Evolutionary conservation across 2,797 vertebrate genomes (phyloP).

Genomic region (Crocodylus rhombifer): DNA sequence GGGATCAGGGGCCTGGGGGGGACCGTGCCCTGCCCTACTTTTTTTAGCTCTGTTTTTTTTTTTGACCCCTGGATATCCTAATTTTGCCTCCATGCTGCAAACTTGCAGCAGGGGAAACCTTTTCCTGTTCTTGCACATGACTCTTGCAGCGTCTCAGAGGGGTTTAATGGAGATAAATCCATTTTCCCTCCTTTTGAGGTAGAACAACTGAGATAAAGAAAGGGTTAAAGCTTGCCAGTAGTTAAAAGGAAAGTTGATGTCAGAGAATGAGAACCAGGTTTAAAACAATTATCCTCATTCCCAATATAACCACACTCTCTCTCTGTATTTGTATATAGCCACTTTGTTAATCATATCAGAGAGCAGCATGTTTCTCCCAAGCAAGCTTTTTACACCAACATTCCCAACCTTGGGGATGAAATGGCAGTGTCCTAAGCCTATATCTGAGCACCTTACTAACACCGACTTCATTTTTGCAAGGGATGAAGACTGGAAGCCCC

Average conservation of each 20-base stretch:
- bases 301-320: not conserved
- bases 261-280: not conserved
- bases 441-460: not conserved
- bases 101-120: too few relatives aligned
- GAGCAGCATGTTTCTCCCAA: not conserved
- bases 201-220: too few relatives aligned
- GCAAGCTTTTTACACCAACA: fast-evolving
- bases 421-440: not conserved
- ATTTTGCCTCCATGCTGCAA: too few relatives aligned
- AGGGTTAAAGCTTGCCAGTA: not conserved
- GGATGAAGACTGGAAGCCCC: not conserved
- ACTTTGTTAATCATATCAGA: not conserved
- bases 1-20: too few relatives aligned
- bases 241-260: not conserved
- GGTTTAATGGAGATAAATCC: too few relatives aligned
- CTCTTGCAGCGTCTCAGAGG: too few relatives aligned
- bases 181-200: too few relatives aligned
- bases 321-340: fast-evolving
- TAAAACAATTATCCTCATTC: not conserved
- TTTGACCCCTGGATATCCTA: too few relatives aligned
- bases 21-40: too few relatives aligned
- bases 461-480: not conserved
- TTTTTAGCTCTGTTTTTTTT: too few relatives aligned
- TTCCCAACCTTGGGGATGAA: not conserved
- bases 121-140: too few relatives aligned